Evolutionary conservation across 2,888 invertebrate species (phyloP), one percentile per base, ranked within the genome.

Genomic region (Strigamia transsilvanica): DNA sequence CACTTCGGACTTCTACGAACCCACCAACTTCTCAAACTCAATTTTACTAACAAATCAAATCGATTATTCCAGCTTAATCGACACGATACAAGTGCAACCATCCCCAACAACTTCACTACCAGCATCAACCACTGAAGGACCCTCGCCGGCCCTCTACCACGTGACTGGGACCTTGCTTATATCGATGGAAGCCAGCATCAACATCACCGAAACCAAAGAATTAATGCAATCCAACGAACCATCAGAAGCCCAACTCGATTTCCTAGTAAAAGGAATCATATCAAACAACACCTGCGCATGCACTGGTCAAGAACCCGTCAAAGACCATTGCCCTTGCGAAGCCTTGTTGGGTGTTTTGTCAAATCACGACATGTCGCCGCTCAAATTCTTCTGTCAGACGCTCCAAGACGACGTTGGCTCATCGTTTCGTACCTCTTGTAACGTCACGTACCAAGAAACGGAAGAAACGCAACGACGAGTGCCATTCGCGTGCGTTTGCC

Each of bases 321-420:
- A 61, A 61, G 2, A 9, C 5, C 18, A 23, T 18, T 61, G 61
- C 10, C 61, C 61, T 2, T 61, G 61, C 61, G 61, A 61, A 12
- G 61, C 61, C 2, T 5, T 61, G 6, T 6, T 61, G 23, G 18
- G 18, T 10, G 61, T 61, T 18, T 4, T 61, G 9, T 18, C 61
- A 4, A 18, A 18, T 18, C 61, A n/a, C n/a, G 51, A 51, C 18
- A 7, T 61, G 15, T 9, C 61, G 18, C 61, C 61, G 10, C 61
- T 61, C 61, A 15, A 9, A 61, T 61, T 61, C n/a, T 61, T 15
- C 61, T 61, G 61, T 18, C 61, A 61, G n/a, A 61, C 61, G 3
- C 1, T 21, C 3, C 21, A 61, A 23, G 61, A 18, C 18, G 3
- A 61, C 61, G 3, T 9, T 18, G 23, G 15, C 18, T 15, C 18